Evolutionary conservation across 2,113 vertebrate species (phyloP).

Genomic region (Osmerus eperlanus): DNA sequence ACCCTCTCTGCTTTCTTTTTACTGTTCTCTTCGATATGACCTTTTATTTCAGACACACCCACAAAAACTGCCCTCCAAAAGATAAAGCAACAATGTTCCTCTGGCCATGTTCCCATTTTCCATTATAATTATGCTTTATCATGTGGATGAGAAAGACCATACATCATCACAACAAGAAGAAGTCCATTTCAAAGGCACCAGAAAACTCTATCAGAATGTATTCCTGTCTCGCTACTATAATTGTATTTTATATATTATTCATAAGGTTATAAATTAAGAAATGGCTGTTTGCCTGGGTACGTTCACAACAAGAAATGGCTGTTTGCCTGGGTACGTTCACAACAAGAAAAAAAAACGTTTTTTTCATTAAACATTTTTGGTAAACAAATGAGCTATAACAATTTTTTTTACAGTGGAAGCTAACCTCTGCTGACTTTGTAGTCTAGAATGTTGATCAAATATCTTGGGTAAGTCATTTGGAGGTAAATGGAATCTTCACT

Average conservation of each 20-base stretch:
- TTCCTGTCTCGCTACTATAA: not conserved
- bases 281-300: not conserved
- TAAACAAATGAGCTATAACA: too few relatives aligned
- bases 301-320: constrained; percentile 5
- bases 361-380: not conserved
- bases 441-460: too few relatives aligned
- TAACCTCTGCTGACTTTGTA: too few relatives aligned
- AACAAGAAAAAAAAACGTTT: constrained; percentile 6
- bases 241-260: too few relatives aligned
- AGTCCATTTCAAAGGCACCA: constrained; percentile 33
- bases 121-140: constrained; percentile 53
- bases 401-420: too few relatives aligned
- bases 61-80: constrained; percentile 37
- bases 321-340: not conserved
- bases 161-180: constrained; percentile 23
- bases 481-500: not conserved
- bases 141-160: constrained; percentile 30
- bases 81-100: constrained; percentile 37
- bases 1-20: constrained; percentile 1
- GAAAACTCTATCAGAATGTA: not conserved
- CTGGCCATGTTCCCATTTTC: constrained; percentile 43
- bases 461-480: not conserved
- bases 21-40: constrained; percentile 22
- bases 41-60: constrained; percentile 44
- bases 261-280: too few relatives aligned